Base-by-base conservation (phyloP, 2,113 vertebrate species). In the Thomomys bottae region DNA sequence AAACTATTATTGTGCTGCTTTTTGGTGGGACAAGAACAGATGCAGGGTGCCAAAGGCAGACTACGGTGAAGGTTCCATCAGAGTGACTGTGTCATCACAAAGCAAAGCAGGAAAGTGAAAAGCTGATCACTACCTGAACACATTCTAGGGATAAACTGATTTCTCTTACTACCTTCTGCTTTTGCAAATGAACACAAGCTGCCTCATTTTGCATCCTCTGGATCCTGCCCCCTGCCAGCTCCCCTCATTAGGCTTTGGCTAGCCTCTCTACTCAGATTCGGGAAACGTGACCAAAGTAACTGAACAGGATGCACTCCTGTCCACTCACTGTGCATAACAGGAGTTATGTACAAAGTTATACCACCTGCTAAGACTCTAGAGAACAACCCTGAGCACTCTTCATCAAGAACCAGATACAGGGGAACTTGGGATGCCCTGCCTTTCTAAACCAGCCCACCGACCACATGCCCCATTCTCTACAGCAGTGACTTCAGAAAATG, bases 261-360 rank as follows among this genome's bases (percentile, higher is more conserved):
- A 92, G 89, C 84, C 82, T 94, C 82, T 94, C 87, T 93, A 93
- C 21, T 83, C 54, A 89, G 93, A 95, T 87, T 30, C 87, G 81
- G 83, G 97, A 94, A 87, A 77, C 38, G 28, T 54, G 30, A 75
- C 77, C 49, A 80, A 96, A 95, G 93, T 90, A 42, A 96, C 67
- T 71, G 95, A 92, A 92, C 91, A 61, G 21, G 24, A 81, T 54
- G 75, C 80, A 73, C 57, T 89, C 23, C 0, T 76, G n/a, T 36
- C 36, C 68, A 26, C 72, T 90, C 68, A 26, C 72, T 90, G 80
- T 75, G 87, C 73, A 73, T 20, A 42, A 40, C 34, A 84, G 64
- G 42, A 88, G 30, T 49, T 15, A 11, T 68, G 95, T 89, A 79
- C 70, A 83, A 83, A 89, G 81, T 79, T 54, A 81, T 90, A 91